Evolutionary conservation across 2,113 vertebrate species (phyloP), one percentile per base, ranked within the genome.

Genomic region (Oxygymnocypris stewartii): DNA sequence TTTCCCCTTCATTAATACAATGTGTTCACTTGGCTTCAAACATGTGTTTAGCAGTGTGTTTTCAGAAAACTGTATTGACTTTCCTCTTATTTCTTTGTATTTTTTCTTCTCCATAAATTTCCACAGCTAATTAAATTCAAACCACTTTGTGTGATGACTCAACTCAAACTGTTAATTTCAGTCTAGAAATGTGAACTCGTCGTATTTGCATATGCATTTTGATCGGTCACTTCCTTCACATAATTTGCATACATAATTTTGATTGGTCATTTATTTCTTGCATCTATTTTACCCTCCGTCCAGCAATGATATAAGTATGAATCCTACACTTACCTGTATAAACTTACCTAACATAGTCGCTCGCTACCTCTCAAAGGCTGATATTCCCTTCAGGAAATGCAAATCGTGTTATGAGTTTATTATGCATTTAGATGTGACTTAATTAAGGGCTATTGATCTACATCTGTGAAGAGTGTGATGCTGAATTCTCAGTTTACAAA

Each of bases 381-480:
- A 10, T 25, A 14, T 40, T 51, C 25, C 42, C 54, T 57, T 61
- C 18, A 59, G 51, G 20, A 61, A 47, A 80, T 40, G 12, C 18
- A 6, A 8, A 59, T 61, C 10, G 42, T 8, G 28, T 18, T 54
- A 18, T 78, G 76, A 54, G n/a, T 63, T 25, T 35, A 79, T 23
- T 42, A 42, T 40, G 49, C 18, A 18, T 83, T 71, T 59, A 31
- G 42, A 49, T 85, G 61, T 51, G 61, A 61, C 61, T 87, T 78
- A 87, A 88, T 86, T 84, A 90, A 79, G 40, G 37, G 9, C 79
- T 87, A 88, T 88, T 54, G 79, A 88, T 87, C n/a, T 2, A n/a
- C 59, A 47, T 37, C 77, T 63, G 63, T 42, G 63, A 77, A 86
- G 63, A 77, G 59, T 75, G 80, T 84, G 51, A 44, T 61, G 71